Percentiles rank a stretch among this genome's conserved stretches.
phyloP scores from a whole-genome alignment of 2,888 invertebrate species.

The Hirtodrosophila duncani region DNA sequence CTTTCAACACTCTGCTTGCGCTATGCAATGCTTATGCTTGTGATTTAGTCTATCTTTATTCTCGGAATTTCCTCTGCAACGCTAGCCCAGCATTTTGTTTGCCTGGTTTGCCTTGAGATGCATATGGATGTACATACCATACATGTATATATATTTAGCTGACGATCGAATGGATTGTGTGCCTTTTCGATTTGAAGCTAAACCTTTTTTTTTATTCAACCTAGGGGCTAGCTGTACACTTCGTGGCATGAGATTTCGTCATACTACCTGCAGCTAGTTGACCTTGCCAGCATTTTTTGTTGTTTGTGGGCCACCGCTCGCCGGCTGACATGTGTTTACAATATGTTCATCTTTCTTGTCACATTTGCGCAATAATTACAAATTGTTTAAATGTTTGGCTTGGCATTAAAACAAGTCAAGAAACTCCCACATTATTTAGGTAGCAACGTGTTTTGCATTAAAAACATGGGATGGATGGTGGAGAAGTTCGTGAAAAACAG shows the following conservation, averaged over 20 bases:
- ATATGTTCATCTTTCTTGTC: conserved; percentile 35
- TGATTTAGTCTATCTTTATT: conserved; percentile 28
- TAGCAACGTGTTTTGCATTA: too few relatives aligned
- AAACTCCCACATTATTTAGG: conserved; percentile 48
- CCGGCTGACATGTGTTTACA: conserved; percentile 21
- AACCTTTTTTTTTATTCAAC: too few relatives aligned
- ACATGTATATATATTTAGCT: not conserved
- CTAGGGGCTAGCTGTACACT: too few relatives aligned
- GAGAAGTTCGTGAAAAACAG: conserved; percentile 6
- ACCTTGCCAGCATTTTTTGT: conserved; percentile 27
- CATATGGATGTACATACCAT: not conserved
- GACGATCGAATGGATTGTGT: too few relatives aligned
- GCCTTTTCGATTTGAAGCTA: too few relatives aligned
- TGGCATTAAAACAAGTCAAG: conserved; percentile 27
- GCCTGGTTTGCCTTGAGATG: not conserved
- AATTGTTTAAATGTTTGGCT: conserved; percentile 34
- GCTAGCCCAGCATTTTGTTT: conserved; percentile 21
- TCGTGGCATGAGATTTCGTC: conserved; percentile 14
- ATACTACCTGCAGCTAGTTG: not conserved
- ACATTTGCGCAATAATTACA: conserved; percentile 42
- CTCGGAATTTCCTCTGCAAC: conserved; percentile 37
- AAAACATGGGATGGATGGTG: conserved; percentile 23
- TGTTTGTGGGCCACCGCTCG: conserved; percentile 4
- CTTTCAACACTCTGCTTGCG: conserved; percentile 18
- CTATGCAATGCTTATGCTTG: conserved; percentile 22